These are phyloP conservation scores for Lacanobia wlatinum DNA, from an alignment of 2,888 invertebrate genomes.

Conservation along the genomic window DNA sequence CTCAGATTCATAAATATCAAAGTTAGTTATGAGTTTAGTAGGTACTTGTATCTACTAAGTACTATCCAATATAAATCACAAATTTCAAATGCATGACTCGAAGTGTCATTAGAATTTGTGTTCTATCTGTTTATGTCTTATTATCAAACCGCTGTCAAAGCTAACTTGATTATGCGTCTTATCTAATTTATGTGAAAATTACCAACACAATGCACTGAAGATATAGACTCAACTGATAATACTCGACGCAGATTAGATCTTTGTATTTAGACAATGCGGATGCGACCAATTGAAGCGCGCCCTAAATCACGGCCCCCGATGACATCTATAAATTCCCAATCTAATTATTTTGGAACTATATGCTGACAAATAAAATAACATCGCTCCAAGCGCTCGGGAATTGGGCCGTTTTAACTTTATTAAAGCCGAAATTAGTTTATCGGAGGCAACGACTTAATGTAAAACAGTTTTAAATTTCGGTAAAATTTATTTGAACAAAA, in stretches of 20 bases:
- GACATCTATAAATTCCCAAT: conserved; percentile 88
- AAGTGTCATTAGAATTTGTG: conserved; percentile 39
- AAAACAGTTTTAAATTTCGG: conserved; percentile 65
- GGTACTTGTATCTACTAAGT: not conserved
- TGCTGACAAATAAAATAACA: conserved; percentile 86
- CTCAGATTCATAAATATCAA: conserved; percentile 14
- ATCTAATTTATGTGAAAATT: conserved; percentile 59
- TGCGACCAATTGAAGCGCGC: conserved; percentile 64
- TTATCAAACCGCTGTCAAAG: conserved; percentile 40
- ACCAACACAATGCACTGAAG: conserved; percentile 59
- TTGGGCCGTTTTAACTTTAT: conserved; percentile 82
- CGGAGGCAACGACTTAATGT: conserved; percentile 73
- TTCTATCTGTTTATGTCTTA: conserved; percentile 9
- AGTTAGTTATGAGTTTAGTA: conserved; percentile 13
- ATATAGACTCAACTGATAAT: conserved; percentile 68
- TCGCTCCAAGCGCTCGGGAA: conserved; percentile 79
- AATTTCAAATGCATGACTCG: conserved; percentile 22
- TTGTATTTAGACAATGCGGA: conserved; percentile 80
- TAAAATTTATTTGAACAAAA: conserved; percentile 41
- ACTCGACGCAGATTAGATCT: conserved; percentile 65
- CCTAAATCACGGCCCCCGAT: conserved; percentile 83
- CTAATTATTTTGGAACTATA: conserved; percentile 87
- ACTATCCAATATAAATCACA: conserved; percentile 10
- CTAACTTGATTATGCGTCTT: conserved; percentile 29
- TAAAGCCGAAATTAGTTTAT: conserved; percentile 81